These are phyloP conservation scores for Cenopis cana DNA, from an alignment of 2,888 invertebrate species.

Conservation along the genomic window DNA sequence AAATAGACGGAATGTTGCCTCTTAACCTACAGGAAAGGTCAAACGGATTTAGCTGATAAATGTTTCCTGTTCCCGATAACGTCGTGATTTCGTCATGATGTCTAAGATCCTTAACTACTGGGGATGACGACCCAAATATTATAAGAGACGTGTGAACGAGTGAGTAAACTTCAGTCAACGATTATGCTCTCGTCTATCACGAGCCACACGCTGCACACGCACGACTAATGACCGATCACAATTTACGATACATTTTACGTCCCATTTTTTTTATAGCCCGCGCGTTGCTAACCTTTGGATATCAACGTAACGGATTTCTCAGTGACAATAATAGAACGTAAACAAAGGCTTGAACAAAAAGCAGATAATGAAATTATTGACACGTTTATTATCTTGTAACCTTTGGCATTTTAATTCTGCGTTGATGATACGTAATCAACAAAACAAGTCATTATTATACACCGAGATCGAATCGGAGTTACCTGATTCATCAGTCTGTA, in stretches of 20 bases:
- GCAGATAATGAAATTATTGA: neutral
- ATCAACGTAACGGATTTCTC: constrained; percentile 12
- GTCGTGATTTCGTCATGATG: too few species aligned
- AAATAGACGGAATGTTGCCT: too few species aligned
- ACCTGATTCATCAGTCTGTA: neutral
- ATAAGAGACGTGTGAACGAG: too few species aligned
- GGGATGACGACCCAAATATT: too few species aligned
- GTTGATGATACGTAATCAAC: neutral
- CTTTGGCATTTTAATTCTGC: neutral
- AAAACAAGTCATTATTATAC: constrained; percentile 10
- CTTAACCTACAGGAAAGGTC: too few species aligned
- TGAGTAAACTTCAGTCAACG: too few species aligned
- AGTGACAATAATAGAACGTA: neutral
- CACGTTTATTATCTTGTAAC: constrained; percentile 1
- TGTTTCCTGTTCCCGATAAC: too few species aligned
- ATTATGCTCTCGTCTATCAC: neutral
- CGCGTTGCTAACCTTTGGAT: constrained; percentile 22
- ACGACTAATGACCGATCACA: constrained; percentile 18
- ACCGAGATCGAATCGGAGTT: neutral
- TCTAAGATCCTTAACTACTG: too few species aligned
- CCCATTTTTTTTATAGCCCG: constrained; percentile 27
- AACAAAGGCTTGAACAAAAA: constrained; percentile 2
- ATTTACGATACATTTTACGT: constrained; percentile 33
- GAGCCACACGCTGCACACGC: constrained; percentile 24
- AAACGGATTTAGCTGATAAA: too few species aligned